Conservation (phyloP, 1,140 invertebrate genomes). For the Stenopsyche tienmushanensis region DNA sequence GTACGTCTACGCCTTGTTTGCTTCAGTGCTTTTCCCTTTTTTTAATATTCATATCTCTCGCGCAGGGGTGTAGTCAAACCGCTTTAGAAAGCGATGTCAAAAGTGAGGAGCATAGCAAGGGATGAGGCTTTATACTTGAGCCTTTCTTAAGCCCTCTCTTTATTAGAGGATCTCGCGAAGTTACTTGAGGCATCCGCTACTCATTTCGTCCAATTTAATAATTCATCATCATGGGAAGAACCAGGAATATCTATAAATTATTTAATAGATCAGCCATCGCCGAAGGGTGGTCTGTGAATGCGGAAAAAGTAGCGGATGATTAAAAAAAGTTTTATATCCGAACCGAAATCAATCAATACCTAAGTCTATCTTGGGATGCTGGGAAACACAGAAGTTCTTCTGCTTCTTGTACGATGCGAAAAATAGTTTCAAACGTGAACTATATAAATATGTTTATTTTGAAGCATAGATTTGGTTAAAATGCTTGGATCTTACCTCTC, state of each 20-base stretch:
- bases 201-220: constrained; percentile 11
- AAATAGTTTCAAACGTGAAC: no score
- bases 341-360: no score
- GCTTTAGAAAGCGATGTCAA: neutral
- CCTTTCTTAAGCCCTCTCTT: neutral
- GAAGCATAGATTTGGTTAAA: no score
- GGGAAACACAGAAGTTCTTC: no score
- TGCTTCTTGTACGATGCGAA: no score
- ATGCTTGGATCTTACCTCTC: no score
- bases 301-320: neutral
- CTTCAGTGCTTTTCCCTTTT: no score
- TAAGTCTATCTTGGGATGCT: no score
- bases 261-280: neutral
- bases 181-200: neutral
- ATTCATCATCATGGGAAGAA: constrained; percentile 4
- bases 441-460: no score
- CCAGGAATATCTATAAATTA: constrained; percentile 5
- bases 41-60: no score
- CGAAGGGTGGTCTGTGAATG: neutral
- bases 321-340: no score
- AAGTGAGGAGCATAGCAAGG: neutral
- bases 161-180: neutral
- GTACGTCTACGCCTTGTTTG: no score
- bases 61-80: neutral
- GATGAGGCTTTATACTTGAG: neutral